Evolutionary conservation across 2,113 vertebrate species (phyloP).

Genomic region (Nesoenas mayeri): DNA sequence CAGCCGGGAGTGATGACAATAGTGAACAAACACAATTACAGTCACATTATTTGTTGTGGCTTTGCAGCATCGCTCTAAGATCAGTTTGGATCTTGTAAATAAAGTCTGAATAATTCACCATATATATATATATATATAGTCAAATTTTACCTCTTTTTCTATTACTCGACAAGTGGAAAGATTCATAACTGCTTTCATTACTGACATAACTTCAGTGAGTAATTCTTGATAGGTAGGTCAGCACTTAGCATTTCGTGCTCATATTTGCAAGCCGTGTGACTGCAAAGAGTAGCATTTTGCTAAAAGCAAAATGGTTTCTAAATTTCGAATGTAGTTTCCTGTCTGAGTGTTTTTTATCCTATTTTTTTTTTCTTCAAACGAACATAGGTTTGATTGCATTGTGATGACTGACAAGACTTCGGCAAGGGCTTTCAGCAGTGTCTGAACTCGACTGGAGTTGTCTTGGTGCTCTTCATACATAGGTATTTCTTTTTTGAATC

Average conservation of each 20-base stretch:
- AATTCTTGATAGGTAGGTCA: not conserved
- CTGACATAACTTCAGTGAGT: not conserved
- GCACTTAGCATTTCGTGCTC: not conserved
- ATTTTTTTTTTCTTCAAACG: not conserved
- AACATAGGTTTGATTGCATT: not conserved
- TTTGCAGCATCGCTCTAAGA: fast-evolving
- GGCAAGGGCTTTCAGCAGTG: not conserved
- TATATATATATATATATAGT: too few species aligned
- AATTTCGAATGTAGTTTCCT: not conserved
- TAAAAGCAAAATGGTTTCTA: not conserved
- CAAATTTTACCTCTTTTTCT: not conserved
- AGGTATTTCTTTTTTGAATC: not conserved
- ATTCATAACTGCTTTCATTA: not conserved
- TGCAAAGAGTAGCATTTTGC: not conserved
- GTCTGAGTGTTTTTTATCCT: not conserved
- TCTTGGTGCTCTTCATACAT: not conserved
- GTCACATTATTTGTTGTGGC: fast-evolving
- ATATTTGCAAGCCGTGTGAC: not conserved
- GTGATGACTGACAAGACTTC: not conserved
- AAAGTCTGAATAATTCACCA: not conserved
- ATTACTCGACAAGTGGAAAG: not conserved
- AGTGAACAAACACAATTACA: not conserved
- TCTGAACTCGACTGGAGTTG: not conserved
- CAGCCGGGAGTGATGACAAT: not conserved
- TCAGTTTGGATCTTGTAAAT: not conserved